phyloP scores from a whole-genome alignment of 2,113 vertebrate genomes.

The Ciconia stormi region DNA sequence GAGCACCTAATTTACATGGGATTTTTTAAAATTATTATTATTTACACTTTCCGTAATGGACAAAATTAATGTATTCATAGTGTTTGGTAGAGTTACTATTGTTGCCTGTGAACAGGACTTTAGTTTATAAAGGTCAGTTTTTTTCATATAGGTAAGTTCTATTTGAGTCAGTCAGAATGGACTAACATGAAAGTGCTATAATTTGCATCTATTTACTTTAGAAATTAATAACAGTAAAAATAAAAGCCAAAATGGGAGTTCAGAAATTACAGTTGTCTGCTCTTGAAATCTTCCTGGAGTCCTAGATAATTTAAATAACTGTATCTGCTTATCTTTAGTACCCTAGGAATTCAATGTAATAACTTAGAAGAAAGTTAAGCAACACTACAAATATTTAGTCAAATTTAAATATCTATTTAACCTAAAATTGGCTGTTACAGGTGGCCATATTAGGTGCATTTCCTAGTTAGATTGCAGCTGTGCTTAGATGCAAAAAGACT shows the following conservation, averaged over 20 bases:
- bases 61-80: background rate
- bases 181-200: background rate
- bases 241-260: background rate
- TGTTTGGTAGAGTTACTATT: background rate
- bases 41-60: background rate
- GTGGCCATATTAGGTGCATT: background rate
- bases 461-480: background rate
- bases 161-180: background rate
- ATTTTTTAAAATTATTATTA: background rate
- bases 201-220: background rate
- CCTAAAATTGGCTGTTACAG: background rate
- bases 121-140: background rate
- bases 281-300: background rate
- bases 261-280: background rate
- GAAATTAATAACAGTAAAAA: background rate
- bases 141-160: background rate
- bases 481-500: background rate
- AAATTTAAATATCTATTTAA: background rate
- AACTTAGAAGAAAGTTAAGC: background rate
- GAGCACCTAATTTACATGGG: fast-evolving
- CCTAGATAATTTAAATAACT: background rate
- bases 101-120: background rate
- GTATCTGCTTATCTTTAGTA: background rate
- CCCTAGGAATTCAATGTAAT: background rate
- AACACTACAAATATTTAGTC: background rate